phyloP scores from a whole-genome alignment of 2,797 vertebrate species.

The Erethizon dorsatum region DNA sequence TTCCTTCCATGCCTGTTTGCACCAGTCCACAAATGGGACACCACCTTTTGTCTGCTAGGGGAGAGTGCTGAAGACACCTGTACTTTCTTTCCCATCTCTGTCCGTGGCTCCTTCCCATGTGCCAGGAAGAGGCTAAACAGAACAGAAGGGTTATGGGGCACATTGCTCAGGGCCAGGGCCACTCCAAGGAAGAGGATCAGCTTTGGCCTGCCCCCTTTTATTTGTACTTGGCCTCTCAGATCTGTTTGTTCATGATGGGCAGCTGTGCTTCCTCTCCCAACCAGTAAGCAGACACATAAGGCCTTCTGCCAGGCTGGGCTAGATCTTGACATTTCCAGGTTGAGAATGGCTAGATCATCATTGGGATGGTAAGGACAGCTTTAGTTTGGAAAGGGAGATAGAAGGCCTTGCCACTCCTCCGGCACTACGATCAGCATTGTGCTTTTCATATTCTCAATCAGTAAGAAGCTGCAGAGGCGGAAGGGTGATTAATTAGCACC shows the following conservation, averaged over 20 bases:
- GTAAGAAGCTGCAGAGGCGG: not conserved
- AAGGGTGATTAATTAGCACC: constrained; percentile 66
- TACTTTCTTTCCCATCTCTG: not conserved
- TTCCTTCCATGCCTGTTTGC: not conserved
- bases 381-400: not conserved
- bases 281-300: too few species aligned
- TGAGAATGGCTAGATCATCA: not conserved
- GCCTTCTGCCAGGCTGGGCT: not conserved
- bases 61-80: not conserved
- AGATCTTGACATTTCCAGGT: not conserved
- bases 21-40: not conserved
- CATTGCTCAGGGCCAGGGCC: not conserved
- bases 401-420: not conserved
- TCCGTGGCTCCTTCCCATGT: not conserved
- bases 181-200: not conserved
- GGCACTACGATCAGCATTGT: not conserved
- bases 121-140: not conserved
- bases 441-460: not conserved
- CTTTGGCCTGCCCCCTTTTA: not conserved
- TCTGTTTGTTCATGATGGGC: not conserved
- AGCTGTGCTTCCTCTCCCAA: not conserved
- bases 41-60: not conserved
- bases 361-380: not conserved
- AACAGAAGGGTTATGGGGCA: not conserved
- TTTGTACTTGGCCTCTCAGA: not conserved